Evolutionary conservation across 2,888 invertebrate species (phyloP).

Genomic region (Brassicogethes aeneus): DNA sequence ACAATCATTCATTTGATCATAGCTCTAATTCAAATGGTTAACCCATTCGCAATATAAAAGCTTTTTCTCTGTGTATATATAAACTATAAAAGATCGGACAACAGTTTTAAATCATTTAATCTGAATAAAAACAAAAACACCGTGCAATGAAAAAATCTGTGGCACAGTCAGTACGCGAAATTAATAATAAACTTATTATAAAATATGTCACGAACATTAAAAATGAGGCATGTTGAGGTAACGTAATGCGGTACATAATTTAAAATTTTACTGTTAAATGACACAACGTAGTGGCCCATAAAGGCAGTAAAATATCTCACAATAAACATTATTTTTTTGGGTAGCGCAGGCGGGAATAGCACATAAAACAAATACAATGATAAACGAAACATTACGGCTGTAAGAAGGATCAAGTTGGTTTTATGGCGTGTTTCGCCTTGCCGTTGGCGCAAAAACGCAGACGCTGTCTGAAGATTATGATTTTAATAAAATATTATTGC

Average conservation of each 20-base stretch:
- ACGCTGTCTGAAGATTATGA: not conserved
- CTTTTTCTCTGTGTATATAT: too few relatives aligned
- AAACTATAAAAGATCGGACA: too few relatives aligned
- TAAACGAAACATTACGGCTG: not conserved
- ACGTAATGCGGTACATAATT: not conserved
- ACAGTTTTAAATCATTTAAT: too few relatives aligned
- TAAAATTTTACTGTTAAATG: not conserved
- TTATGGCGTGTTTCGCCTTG: not conserved
- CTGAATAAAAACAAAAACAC: too few relatives aligned
- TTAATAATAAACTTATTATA: too few relatives aligned
- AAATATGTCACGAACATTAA: too few relatives aligned
- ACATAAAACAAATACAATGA: not conserved
- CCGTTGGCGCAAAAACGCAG: not conserved
- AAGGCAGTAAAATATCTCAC: not conserved
- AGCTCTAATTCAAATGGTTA: too few relatives aligned
- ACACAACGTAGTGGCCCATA: not conserved
- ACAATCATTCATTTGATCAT: too few relatives aligned
- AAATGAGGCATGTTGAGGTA: not conserved
- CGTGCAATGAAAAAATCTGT: too few relatives aligned
- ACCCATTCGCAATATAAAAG: too few relatives aligned
- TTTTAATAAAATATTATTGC: too few relatives aligned
- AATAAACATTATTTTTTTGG: not conserved
- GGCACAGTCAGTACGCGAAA: too few relatives aligned
- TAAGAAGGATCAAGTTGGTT: not conserved
- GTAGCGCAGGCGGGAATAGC: not conserved